Evolutionary conservation across 2,888 invertebrate species (phyloP), one percentile per base, ranked within the genome.

Genomic region (Listrodromus nycthemerus): DNA sequence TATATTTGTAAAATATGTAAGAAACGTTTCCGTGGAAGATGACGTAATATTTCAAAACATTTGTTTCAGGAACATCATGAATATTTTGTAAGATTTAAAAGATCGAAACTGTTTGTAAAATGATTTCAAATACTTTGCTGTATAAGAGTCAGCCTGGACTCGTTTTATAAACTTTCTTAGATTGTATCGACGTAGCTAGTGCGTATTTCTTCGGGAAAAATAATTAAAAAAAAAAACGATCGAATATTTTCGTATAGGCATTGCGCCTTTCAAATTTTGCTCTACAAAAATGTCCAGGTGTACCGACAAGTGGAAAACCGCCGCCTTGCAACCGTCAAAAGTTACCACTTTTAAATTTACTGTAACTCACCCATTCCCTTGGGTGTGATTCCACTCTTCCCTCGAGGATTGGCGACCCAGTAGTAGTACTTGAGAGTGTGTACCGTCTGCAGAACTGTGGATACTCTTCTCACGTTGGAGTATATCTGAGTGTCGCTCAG

Each of bases 381-480:
- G 27, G 99, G 98, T 81, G 96, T 96, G 91, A 99, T 98, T 75
- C 98, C 98, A 94, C 98, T 99, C 94, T 98, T 98, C 86, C 97
- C 96, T 87, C 97, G 95, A 0, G 99, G 99, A 95, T 98, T 98
- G 82, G 97, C 97, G 65, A 99, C 98, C 99, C 99, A 99, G 94
- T 99, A 99, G 94, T 99, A 99, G 94, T 98, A 99, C 94, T 99
- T 99, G 86, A 99, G 95, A 2, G 99, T 99, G 94, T 99, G 99
- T 88, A 99, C 98, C 33, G 99, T 99, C 94, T 99, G 99, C 67
- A 99, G 95, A 0, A 99, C 99, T 0, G 99, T 99, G 90, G 98
- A 98, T 84, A 99, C 99, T 75, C 99, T 95, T 76, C 99, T 95
- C 75, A 99, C 99, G 94, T 98, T 98, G 90, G 98, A 98, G 94